Percentiles rank a stretch among this genome's conserved stretches.
Evolutionary conservation across 2,797 vertebrate genomes (phyloP).

Genomic region (Epinephelus coioides): DNA sequence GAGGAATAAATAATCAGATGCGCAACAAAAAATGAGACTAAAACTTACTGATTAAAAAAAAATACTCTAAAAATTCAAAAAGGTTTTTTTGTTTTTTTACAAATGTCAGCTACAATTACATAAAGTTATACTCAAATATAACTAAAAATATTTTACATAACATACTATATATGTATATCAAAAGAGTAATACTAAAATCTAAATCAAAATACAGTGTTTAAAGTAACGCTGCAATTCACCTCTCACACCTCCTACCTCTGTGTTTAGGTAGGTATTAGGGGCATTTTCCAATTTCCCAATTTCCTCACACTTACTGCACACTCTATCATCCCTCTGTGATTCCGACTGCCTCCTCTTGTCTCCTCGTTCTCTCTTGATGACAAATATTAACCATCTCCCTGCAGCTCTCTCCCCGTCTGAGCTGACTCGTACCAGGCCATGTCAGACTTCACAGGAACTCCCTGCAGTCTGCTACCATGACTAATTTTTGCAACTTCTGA

Average conservation of each 20-base stretch:
- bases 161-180: not conserved
- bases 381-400: conserved; percentile 54
- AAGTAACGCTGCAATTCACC: not conserved
- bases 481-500: conserved; percentile 73
- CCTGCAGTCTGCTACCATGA: conserved; percentile 56
- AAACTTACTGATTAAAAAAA: too few species aligned
- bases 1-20: too few species aligned
- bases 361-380: conserved; percentile 16
- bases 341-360: conserved; percentile 7
- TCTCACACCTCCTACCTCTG: not conserved
- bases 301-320: not conserved
- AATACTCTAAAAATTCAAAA: too few species aligned
- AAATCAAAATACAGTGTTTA: not conserved
- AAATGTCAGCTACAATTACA: too few species aligned
- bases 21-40: too few species aligned
- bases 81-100: too few species aligned
- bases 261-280: not conserved
- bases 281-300: not conserved
- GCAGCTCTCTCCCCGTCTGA: conserved; percentile 16
- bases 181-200: not conserved
- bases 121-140: too few species aligned
- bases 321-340: conserved; percentile 18
- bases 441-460: conserved; percentile 45
- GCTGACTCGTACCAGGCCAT: conserved; percentile 39
- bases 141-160: too few species aligned